Conservation (phyloP, 2,888 invertebrate genomes). For the Ptychoptera albimana region DNA sequence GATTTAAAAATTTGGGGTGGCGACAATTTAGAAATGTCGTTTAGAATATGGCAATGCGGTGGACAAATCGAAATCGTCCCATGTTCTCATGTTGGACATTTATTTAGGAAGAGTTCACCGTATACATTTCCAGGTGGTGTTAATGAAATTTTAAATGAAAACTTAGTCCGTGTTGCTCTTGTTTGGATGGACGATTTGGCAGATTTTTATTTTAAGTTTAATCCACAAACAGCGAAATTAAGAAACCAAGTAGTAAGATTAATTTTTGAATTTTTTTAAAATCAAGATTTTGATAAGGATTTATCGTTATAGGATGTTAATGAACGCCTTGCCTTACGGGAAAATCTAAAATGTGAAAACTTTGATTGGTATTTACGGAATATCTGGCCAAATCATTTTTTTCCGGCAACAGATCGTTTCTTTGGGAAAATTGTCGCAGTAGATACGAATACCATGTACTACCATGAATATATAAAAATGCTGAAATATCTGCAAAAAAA, state of each 20-base stretch:
- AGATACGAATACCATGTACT: slow-evolving; percentile 3
- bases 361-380: slow-evolving; percentile 90
- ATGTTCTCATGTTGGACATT: slow-evolving; percentile 86
- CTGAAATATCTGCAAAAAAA: slow-evolving; percentile 6
- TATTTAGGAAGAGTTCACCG: slow-evolving; percentile 84
- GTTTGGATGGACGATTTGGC: slow-evolving; percentile 99
- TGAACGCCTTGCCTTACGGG: slow-evolving; percentile 48
- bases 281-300: slow-evolving; percentile 31
- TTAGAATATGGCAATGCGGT: slow-evolving; percentile 92
- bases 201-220: slow-evolving; percentile 78
- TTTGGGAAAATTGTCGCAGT: slow-evolving; percentile 62
- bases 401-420: slow-evolving; percentile 73
- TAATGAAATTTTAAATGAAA: slow-evolving; percentile 66
- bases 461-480: slow-evolving; percentile 5
- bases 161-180: slow-evolving; percentile 80
- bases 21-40: slow-evolving; percentile 93
- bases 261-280: background rate
- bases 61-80: slow-evolving; percentile 81
- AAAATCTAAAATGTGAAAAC: slow-evolving; percentile 62
- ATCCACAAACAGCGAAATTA: slow-evolving; percentile 37
- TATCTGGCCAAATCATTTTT: slow-evolving; percentile 93
- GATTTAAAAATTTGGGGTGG: slow-evolving; percentile 98
- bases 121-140: slow-evolving; percentile 92
- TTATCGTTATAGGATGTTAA: slow-evolving; percentile 37
- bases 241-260: slow-evolving; percentile 12